Evolutionary conservation across 2,888 invertebrate species (phyloP).

Genomic region (Cryptus armator): DNA sequence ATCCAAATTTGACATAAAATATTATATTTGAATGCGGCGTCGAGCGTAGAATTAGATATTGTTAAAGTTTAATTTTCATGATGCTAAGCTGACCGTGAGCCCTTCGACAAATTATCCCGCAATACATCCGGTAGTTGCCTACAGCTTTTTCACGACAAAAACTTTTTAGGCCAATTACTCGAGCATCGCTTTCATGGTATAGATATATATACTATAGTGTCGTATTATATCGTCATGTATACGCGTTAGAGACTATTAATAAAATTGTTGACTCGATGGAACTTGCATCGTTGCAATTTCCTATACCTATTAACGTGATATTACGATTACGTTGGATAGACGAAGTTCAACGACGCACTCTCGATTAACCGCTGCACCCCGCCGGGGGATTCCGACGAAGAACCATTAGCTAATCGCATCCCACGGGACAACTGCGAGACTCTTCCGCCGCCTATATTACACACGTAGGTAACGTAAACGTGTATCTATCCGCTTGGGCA

Average conservation of each 20-base stretch:
- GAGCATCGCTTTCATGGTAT: constrained; percentile 3
- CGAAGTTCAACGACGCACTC: not conserved
- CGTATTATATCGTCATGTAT: not conserved
- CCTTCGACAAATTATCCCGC: not conserved
- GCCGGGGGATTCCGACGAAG: not conserved
- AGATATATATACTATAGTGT: no score
- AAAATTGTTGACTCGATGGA: not conserved
- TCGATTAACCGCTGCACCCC: not conserved
- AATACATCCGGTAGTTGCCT: not conserved
- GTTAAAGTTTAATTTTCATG: not conserved
- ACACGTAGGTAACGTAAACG: constrained; percentile 1
- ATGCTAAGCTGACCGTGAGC: not conserved
- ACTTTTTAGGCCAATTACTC: constrained; percentile 5
- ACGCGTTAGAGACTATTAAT: not conserved
- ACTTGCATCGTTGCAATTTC: not conserved
- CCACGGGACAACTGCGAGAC: constrained; percentile 32
- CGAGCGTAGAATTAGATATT: not conserved
- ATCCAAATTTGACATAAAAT: no score
- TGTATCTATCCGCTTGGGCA: not conserved
- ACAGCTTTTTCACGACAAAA: not conserved
- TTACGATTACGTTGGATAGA: not conserved
- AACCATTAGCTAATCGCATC: constrained; percentile 49
- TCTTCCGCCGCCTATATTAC: constrained; percentile 1
- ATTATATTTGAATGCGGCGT: no score
- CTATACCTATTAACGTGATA: not conserved